Evolutionary conservation across 2,888 invertebrate genomes (phyloP), one percentile per base, ranked within the genome.

Genomic region (Xestia c-nigrum): DNA sequence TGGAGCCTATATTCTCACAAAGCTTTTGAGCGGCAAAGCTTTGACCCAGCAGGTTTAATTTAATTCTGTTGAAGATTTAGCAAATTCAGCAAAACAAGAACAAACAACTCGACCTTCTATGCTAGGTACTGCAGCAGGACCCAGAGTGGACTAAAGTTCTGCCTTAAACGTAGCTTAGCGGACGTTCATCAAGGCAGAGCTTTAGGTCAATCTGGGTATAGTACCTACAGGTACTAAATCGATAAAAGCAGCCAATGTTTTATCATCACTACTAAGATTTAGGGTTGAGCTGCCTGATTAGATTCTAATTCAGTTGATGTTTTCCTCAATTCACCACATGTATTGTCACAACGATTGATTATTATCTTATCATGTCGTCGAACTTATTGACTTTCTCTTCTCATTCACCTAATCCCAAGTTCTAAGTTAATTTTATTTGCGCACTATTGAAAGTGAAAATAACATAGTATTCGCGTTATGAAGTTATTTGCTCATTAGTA

Each of bases 401-500:
- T 12, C 1, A 38, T 43, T n/a, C 5, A 57, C 14, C 12, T 64
- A 43, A 64, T 43, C 4, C n/a, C n/a, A n/a, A n/a, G n/a, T 63
- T 40, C n/a, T 40, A 19, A 9, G 16, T 47, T 59, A 40, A 50
- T 65, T 71, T 65, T 59, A 52, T 79, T 50, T 66, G 21, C 65
- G 46, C 38, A n/a, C 9, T 64, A 50, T n/a, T 57, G 38, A 65
- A 46, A 66, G 52, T 47, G 52, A 66, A 73, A 80, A 67, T 63
- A 31, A 47, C 24, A 59, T 5, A 38, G 38, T 59, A 61, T 73
- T n/a, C 52, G n/a, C 24, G 47, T 43, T 67, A 55, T 47, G 19
- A 50, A 67, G 47, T 67, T 74, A 55, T 74, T 80, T 50, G 75
- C 38, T 50, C 43, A 68, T 74, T 68, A 74, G 57, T 81, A 74